These are phyloP conservation scores for Sphecodes monilicornis DNA, from an alignment of 2,888 invertebrate genomes.

Conservation along the genomic window DNA sequence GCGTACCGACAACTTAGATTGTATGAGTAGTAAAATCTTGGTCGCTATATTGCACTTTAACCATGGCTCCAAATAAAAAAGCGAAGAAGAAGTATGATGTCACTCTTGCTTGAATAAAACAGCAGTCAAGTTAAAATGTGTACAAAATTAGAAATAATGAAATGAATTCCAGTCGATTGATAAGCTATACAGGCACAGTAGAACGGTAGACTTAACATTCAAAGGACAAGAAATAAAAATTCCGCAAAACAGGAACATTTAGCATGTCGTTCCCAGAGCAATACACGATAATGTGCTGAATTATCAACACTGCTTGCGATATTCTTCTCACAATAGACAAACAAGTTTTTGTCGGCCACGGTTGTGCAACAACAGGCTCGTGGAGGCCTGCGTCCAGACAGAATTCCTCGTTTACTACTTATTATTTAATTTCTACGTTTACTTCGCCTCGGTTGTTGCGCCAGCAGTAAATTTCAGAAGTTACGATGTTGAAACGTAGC, in stretches of 20 bases:
- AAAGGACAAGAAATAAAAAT: not conserved
- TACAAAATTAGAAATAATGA: not conserved
- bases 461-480: constrained; percentile 13
- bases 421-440: constrained; percentile 29
- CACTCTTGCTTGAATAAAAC: no score
- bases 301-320: not conserved
- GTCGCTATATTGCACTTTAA: no score
- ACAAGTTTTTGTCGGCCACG: not conserved
- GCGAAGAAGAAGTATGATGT: no score
- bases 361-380: constrained; percentile 4
- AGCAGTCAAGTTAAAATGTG: no score
- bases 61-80: no score
- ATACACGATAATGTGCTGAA: not conserved
- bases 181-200: not conserved
- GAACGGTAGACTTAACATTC: not conserved
- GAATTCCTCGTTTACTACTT: constrained; percentile 14
- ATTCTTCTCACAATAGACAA: not conserved
- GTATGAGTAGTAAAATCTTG: no score
- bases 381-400: not conserved
- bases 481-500: constrained; percentile 5
- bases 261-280: not conserved
- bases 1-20: not conserved
- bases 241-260: not conserved
- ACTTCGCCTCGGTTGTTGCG: not conserved
- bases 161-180: not conserved